These are phyloP conservation scores for Microcebus tavaratra DNA, from an alignment of 2,113 vertebrate species.

Conservation along the genomic window DNA sequence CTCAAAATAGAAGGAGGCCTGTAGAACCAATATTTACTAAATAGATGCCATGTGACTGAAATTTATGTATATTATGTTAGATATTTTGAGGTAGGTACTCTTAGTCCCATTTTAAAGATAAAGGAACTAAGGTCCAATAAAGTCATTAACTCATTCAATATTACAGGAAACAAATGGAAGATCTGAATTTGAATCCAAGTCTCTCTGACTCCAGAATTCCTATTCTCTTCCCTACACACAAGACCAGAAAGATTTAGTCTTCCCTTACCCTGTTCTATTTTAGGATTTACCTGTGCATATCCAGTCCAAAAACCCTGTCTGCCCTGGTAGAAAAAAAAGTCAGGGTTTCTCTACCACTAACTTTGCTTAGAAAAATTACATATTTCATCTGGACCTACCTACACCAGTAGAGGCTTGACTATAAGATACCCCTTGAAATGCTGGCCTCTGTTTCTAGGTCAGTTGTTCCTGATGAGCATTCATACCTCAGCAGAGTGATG, in stretches of 20 bases:
- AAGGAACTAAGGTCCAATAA: neutral
- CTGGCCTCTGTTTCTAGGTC: slow-evolving; percentile 69
- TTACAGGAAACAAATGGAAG: slow-evolving; percentile 6
- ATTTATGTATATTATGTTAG: neutral
- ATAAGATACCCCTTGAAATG: slow-evolving; percentile 36
- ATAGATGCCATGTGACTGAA: neutral
- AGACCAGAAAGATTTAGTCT: neutral
- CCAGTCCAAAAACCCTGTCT: neutral
- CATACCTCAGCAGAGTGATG: slow-evolving; percentile 54
- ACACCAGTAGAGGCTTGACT: neutral
- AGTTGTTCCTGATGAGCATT: slow-evolving; percentile 62
- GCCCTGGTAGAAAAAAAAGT: neutral
- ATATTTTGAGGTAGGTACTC: neutral
- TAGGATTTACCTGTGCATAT: neutral
- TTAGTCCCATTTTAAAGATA: neutral
- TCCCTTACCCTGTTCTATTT: slow-evolving; percentile 52
- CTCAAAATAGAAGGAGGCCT: neutral
- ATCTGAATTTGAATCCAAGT: slow-evolving; percentile 11
- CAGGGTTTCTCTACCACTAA: slow-evolving; percentile 22
- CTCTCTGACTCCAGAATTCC: slow-evolving; percentile 8
- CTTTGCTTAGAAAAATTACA: slow-evolving; percentile 49
- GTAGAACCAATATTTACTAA: neutral
- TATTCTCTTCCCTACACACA: neutral
- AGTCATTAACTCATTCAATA: neutral
- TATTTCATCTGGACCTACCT: slow-evolving; percentile 40